Base-by-base conservation (phyloP, 2,888 invertebrate species). In the Sinotaia quadrata region DNA sequence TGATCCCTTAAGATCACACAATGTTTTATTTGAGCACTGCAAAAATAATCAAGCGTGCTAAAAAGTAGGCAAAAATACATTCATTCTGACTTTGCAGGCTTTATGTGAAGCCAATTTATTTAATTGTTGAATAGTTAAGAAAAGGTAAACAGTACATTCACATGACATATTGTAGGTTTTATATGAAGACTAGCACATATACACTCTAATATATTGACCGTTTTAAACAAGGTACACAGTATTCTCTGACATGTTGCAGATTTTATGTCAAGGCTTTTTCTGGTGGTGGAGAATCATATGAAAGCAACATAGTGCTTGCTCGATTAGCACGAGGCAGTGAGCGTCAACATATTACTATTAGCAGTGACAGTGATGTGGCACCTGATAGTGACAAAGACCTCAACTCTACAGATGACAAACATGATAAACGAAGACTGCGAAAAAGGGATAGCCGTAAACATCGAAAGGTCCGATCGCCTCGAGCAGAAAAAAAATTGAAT, bases 231-330 rank as follows among this genome's bases (percentile, higher is more conserved):
- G n/a, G n/a, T n/a, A n/a, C n/a, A n/a, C n/a, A n/a, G n/a, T n/a
- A n/a, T n/a, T n/a, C n/a, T n/a, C 37, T 51, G 18, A 44, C 49
- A 27, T 44, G 34, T 73, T 79, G 7, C 78, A 86, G 86, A 67
- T 76, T 86, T 37, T 81, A 80, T 75, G 79, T 86, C 41, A 81
- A 80, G 54, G 86, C 82, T 27, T 79, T 86, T 52, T 85, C 86
- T 15, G 78, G 80, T 4, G 73, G 84, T 47, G 86, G 85, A n/a
- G 86, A 86, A 67, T 85, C 85, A 2, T 78, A 77, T 44, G 78
- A 81, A 62, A 85, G 85, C 29, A 82, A 86, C 73, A 74, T 81
- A 47, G 76, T 85, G 31, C 80, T 82, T 76, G 80, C 81, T 36
- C 80, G 81, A 33, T 68, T 82, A 59, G 78, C 80, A 12, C 65